Evolutionary conservation across 2,888 invertebrate genomes (phyloP), one percentile per base, ranked within the genome.

Genomic region (Andrena fulva): DNA sequence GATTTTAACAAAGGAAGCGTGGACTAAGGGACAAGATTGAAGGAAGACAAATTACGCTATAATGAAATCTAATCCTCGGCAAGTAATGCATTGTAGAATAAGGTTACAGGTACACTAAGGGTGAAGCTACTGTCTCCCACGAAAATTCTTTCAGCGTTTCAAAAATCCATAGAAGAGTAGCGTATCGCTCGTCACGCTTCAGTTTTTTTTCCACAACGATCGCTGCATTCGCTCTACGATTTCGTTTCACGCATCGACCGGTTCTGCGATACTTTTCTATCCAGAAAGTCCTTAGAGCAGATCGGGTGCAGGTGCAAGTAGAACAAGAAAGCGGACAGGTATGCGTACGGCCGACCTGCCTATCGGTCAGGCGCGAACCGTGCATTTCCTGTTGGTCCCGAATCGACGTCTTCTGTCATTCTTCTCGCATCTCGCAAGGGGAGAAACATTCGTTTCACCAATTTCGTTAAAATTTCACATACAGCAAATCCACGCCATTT

Each of bases 241-340:
- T 88, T 87, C 74, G 84, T 86, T 80, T 77, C 66, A 74, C 73
- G 73, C 77, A 68, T 67, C 76, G 81, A 80, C 74, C 76, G 76
- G 81, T 87, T 85, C 64, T 79, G 84, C 79, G 68, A 79, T 78
- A 82, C 75, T 82, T 88, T 88, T 88, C 82, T 80, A 63, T 82
- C 73, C 85, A 77, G 77, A 87, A 78, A 86, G 68, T 82, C 82
- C 78, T 59, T 77, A 77, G 80, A 79, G 74, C 80, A 72, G 89
- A 88, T 88, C 85, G 71, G 79, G 72, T 75, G 81, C 85, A 85
- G 85, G 72, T 88, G 85, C 83, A 88, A 88, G 82, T 88, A 82
- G 89, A 88, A 89, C 89, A 89, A 88, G 87, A 83, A 87, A 89
- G 81, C 81, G 85, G 81, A 66, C 80, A 85, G 78, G 83, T 85